Percentiles rank a stretch among this genome's conserved stretches.
These are phyloP conservation scores for Murina feae DNA, from an alignment of 2,113 vertebrate species.

Conservation along the genomic window DNA sequence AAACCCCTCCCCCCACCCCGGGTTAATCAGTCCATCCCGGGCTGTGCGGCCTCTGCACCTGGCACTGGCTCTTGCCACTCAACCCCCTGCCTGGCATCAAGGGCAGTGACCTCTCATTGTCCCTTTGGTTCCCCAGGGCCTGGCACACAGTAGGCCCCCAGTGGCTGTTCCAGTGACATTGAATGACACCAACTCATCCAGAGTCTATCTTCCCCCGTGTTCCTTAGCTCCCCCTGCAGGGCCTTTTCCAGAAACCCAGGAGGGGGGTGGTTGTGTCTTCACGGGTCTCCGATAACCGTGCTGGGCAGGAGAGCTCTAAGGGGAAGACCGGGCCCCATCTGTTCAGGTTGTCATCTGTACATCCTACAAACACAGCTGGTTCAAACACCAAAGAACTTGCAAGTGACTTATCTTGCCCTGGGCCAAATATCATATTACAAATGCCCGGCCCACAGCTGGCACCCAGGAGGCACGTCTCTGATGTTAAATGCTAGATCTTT, in stretches of 20 bases:
- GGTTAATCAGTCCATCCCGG: neutral
- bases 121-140: neutral
- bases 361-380: neutral
- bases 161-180: neutral
- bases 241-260: neutral
- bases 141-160: neutral
- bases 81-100: neutral
- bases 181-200: neutral
- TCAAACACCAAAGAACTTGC: neutral
- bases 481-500: neutral
- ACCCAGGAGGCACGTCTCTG: neutral
- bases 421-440: neutral
- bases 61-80: neutral
- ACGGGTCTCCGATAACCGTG: neutral
- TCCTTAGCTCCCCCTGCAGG: neutral
- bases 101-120: neutral
- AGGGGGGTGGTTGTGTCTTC: neutral
- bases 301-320: neutral
- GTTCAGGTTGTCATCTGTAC: neutral
- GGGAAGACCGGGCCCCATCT: neutral
- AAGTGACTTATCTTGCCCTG: neutral
- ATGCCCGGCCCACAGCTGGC: neutral
- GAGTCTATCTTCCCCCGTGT: neutral
- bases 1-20: no score
- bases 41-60: neutral